Base-by-base conservation (phyloP, 2,888 invertebrate species). In the Mellilla xanthometata region DNA sequence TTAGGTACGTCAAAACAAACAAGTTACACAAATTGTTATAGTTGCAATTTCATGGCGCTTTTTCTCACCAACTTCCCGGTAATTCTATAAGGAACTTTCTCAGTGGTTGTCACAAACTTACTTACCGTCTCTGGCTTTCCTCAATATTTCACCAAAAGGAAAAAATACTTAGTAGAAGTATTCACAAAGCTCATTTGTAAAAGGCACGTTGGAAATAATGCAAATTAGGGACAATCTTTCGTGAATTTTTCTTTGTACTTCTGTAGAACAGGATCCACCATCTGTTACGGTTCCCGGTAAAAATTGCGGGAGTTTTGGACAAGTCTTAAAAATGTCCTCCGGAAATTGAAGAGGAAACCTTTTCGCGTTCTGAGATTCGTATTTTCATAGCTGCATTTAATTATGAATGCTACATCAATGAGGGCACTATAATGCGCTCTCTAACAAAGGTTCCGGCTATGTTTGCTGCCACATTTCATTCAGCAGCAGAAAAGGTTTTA, bases 401-500 rank as follows among this genome's bases (percentile, higher is more conserved):
- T 39, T 28, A 34, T n/a, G n/a, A 24, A 23, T 10, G 8, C 11
- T 44, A 38, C 23, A 39, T 39, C 44, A 24, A 39, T 39, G 15
- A 28, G 23, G 22, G 12, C 38, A 39, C 29, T 39, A 30, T 39
- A 26, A 32, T 38, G 23, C 38, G 28, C 26, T 44, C 33, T 28
- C 19, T 27, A 28, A 38, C 36, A 39, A 39, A 24, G 28, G 32
- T 33, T 29, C 29, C n/a, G n/a, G 22, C 28, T 7, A 33, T 12
- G 28, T 32, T n/a, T 24, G 33, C 8, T 15, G 24, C 34, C 45
- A 35, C 45, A 46, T 46, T 46, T 39, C 36, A 46, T 40, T 46
- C 40, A 8, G 26, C 30, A 26, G 60, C 49, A 56, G 49, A 58
- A 61, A 60, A 58, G 60, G 62, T 62, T 66, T 62, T 60, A 59